phyloP scores from a whole-genome alignment of 2,888 invertebrate species.

The Axea sp. region DNA sequence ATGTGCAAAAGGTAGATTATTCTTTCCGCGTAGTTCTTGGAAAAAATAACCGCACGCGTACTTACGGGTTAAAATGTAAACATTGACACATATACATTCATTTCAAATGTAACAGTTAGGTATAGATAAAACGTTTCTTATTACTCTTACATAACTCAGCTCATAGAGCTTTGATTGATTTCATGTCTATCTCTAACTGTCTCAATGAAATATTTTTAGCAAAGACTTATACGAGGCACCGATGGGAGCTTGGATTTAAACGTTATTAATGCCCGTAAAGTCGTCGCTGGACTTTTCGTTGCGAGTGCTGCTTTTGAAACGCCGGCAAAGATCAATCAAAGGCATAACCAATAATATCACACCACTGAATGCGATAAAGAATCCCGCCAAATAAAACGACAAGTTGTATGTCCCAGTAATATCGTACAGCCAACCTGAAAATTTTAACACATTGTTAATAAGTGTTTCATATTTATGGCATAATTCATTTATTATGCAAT shows the following conservation, averaged over 20 bases:
- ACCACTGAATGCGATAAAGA: constrained; percentile 89
- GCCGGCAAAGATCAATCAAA: constrained; percentile 72
- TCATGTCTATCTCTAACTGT: constrained; percentile 44
- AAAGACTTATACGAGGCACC: constrained; percentile 55
- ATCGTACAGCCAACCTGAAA: constrained; percentile 89
- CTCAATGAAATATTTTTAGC: constrained; percentile 48
- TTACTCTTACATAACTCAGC: constrained; percentile 17
- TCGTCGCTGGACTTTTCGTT: constrained; percentile 66
- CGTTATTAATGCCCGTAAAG: constrained; percentile 72
- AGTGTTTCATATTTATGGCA: too few relatives aligned
- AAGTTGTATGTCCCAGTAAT: constrained; percentile 88
- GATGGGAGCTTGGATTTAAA: constrained; percentile 65
- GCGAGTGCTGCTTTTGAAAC: constrained; percentile 63
- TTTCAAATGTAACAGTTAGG: constrained; percentile 40
- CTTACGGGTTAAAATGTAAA: constrained; percentile 24
- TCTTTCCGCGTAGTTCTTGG: too few relatives aligned
- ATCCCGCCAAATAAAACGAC: constrained; percentile 90
- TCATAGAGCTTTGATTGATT: constrained; percentile 28
- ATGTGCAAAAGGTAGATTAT: too few relatives aligned
- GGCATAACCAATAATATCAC: constrained; percentile 82
- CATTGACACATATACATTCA: constrained; percentile 19
- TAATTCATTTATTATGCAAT: too few relatives aligned
- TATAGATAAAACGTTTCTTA: constrained; percentile 22
- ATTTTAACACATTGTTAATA: not conserved
- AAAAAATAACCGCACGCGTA: constrained; percentile 32